Percentiles rank a stretch among this genome's conserved stretches.
Evolutionary conservation across 2,113 vertebrate species (phyloP).

Genomic region (Corvus hawaiiensis): DNA sequence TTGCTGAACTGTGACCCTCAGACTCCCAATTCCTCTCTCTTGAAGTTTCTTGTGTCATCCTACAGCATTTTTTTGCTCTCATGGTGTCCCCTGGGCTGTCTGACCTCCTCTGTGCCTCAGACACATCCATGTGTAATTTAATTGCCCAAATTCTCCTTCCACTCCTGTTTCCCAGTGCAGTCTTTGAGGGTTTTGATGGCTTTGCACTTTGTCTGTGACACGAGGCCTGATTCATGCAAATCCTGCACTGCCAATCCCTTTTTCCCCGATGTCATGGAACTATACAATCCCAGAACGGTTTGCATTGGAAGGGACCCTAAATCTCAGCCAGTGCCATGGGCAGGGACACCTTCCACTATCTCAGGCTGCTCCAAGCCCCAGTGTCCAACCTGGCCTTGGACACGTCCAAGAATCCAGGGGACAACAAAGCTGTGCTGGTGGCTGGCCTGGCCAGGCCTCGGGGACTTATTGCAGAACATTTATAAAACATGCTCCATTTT

Average conservation of each 20-base stretch:
- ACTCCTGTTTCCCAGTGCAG: neutral
- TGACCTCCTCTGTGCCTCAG: neutral
- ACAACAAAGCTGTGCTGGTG: neutral
- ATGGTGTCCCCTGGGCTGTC: neutral
- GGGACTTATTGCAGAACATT: neutral
- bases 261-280: neutral
- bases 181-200: neutral
- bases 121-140: neutral
- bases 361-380: neutral
- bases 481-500: neutral
- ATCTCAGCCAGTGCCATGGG: neutral
- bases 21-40: neutral
- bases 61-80: neutral
- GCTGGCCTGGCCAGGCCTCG: neutral
- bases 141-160: neutral
- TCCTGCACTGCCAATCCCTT: neutral
- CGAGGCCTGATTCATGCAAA: neutral
- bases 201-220: neutral
- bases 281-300: neutral
- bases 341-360: neutral
- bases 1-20: neutral
- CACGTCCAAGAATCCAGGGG: neutral
- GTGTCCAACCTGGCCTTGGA: fast-evolving
- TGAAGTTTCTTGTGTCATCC: neutral
- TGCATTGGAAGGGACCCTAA: neutral